Percentiles rank a stretch among this genome's conserved stretches.
These are phyloP conservation scores for Aptenodytes forsteri DNA, from an alignment of 2,113 vertebrate species.

Conservation along the genomic window DNA sequence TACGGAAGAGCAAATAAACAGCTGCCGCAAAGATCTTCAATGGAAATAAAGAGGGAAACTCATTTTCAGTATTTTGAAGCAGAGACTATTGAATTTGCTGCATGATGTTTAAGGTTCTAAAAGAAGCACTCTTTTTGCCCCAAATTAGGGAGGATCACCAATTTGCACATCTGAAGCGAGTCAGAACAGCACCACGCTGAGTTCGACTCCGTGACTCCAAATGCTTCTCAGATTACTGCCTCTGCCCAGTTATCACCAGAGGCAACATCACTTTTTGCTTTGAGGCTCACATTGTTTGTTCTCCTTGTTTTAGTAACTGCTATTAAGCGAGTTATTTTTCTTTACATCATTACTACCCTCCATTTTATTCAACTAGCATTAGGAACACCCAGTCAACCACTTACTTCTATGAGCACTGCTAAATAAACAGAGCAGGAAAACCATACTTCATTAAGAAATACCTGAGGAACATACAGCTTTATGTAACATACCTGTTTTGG, in stretches of 20 bases:
- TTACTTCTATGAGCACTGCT: not conserved
- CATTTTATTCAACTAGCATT: not conserved
- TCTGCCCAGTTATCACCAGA: not conserved
- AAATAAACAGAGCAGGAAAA: not conserved
- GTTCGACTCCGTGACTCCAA: not conserved
- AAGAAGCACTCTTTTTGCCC: not conserved
- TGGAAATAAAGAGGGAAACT: not conserved
- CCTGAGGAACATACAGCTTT: not conserved
- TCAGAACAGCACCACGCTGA: not conserved
- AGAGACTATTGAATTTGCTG: not conserved
- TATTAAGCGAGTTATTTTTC: not conserved
- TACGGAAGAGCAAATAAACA: not conserved
- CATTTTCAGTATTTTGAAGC: not conserved
- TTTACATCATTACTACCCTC: not conserved
- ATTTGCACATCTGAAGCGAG: accelerated
- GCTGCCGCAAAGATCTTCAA: no score
- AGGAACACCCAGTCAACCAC: not conserved
- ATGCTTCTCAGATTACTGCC: not conserved
- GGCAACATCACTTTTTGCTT: not conserved
- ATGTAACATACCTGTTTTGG: not conserved
- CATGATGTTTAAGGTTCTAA: not conserved
- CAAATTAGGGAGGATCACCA: accelerated
- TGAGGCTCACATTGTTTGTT: not conserved
- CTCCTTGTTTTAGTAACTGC: not conserved
- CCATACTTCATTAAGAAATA: not conserved